phyloP scores from a whole-genome alignment of 1,140 invertebrate genomes.

The Drosophila burlai region DNA sequence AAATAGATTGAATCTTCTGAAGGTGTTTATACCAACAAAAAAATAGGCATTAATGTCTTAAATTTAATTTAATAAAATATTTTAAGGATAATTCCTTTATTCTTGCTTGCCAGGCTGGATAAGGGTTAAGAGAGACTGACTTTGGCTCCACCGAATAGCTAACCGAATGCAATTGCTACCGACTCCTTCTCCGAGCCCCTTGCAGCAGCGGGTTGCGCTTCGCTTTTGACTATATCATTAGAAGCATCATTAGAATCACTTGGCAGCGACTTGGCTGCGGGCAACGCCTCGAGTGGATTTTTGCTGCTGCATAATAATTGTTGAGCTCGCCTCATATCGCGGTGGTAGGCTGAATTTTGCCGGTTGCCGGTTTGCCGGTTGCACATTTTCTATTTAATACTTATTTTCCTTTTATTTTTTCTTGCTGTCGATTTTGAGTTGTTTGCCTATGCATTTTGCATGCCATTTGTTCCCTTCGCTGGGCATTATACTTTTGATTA shows the following conservation, averaged over 20 bases:
- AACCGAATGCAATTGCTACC: constrained; percentile 58
- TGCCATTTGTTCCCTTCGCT: constrained; percentile 47
- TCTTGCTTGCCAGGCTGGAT: not conserved
- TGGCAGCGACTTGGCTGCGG: constrained; percentile 74
- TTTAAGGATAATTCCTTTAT: no score
- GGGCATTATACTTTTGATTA: constrained; percentile 75
- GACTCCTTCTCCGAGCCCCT: constrained; percentile 3
- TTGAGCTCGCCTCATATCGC: constrained; percentile 44
- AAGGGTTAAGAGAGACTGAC: constrained; percentile 39
- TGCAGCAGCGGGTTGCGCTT: constrained; percentile 49
- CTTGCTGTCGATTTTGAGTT: constrained; percentile 58
- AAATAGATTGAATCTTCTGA: not conserved
- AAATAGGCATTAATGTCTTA: not conserved
- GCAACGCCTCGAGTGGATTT: constrained; percentile 81
- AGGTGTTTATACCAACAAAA: not conserved
- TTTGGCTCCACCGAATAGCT: constrained; percentile 41
- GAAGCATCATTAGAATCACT: constrained; percentile 84
- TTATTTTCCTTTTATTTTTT: not conserved
- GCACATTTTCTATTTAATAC: constrained; percentile 29
- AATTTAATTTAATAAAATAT: not conserved
- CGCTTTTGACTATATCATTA: constrained; percentile 82
- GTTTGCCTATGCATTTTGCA: constrained; percentile 48
- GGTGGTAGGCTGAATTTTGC: constrained; percentile 37
- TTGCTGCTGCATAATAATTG: constrained; percentile 70
- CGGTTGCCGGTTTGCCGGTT: constrained; percentile 33